Evolutionary conservation across 1,140 invertebrate species (phyloP), one percentile per base, ranked within the genome.

Genomic region (Cotesia vestalis): DNA sequence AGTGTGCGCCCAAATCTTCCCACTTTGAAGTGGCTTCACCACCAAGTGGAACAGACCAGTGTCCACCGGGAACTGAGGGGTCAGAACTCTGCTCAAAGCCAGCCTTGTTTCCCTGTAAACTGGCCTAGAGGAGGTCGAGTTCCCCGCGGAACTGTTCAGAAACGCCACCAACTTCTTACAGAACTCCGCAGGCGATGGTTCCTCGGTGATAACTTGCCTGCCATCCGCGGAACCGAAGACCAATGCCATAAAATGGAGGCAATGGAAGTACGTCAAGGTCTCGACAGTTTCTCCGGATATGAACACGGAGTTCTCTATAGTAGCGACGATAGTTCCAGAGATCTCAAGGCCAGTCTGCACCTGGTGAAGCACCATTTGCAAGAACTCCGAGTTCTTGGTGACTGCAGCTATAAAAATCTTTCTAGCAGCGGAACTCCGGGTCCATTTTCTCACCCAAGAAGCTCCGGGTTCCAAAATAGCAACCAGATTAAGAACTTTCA

Each of bases 231-330:
- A 79, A 59, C 78, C 78, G 36, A 79, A 83, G 4, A 86, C 75
- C 27, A 85, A 81, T 5, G 81, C 73, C 6, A 86, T 4, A 4
- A 86, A 79, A 52, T 78, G 77, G 0, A 87, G 71, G 66, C 81
- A 82, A 40, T 87, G 86, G 6, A 86, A 68, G 77, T 83, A 85
- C 6, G 84, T 86, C 38, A 81, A 69, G 1, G 80, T 79, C 74
- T 85, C 80, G 4, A 87, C 75, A 0, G 83, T 82, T 34, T 86
- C 84, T 1, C 84, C 84, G 66, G 84, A 81, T 64, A 87, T 81
- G 14, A 78, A 84, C 4, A 81, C 17, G 74, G 73, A 35, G 62
- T 87, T 81, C 20, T 60, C 70, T 5, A 86, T 77, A 4, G 79
- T 78, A 74, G 6, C 66, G 69, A 69, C 38, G 4, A 52, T 8